phyloP scores from a whole-genome alignment of 2,888 invertebrate species.

The Sarcophaga variegata region DNA sequence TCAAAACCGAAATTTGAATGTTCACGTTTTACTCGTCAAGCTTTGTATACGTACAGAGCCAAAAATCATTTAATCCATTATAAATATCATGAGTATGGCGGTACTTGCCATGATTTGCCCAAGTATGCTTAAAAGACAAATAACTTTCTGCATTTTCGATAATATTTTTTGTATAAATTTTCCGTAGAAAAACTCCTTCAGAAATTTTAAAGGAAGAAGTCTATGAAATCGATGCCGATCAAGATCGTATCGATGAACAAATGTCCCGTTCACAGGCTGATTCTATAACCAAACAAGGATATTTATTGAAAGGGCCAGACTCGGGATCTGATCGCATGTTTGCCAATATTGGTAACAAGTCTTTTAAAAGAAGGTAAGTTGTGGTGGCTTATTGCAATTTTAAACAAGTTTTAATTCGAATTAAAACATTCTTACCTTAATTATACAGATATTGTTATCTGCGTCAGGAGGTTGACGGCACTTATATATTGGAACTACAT shows the following conservation, averaged over 20 bases:
- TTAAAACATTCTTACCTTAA: not conserved
- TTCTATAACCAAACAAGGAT: conserved; percentile 94
- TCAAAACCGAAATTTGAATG: conserved; percentile 78
- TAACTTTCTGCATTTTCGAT: not conserved
- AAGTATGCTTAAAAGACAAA: conserved; percentile 83
- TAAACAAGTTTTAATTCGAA: not conserved
- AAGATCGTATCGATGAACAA: conserved; percentile 89
- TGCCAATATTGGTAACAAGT: conserved; percentile 94
- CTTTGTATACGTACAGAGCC: conserved; percentile 89
- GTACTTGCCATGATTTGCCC: conserved; percentile 93
- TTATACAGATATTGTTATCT: conserved; percentile 89
- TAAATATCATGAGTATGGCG: conserved; percentile 94
- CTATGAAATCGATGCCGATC: conserved; percentile 94
- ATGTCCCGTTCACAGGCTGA: conserved; percentile 86
- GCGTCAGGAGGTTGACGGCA: conserved; percentile 94
- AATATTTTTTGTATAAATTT: conserved; percentile 7
- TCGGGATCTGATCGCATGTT: conserved; percentile 94
- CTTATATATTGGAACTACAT: conserved; percentile 94
- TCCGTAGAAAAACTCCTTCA: conserved; percentile 81
- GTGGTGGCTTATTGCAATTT: not conserved
- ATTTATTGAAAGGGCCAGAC: conserved; percentile 95
- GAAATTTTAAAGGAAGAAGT: conserved; percentile 90
- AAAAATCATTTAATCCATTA: conserved; percentile 95
- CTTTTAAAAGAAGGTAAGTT: conserved; percentile 89
- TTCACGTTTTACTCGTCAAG: conserved; percentile 85